phyloP scores from a whole-genome alignment of 1,140 invertebrate genomes.

The Probaryconus sp. region DNA sequence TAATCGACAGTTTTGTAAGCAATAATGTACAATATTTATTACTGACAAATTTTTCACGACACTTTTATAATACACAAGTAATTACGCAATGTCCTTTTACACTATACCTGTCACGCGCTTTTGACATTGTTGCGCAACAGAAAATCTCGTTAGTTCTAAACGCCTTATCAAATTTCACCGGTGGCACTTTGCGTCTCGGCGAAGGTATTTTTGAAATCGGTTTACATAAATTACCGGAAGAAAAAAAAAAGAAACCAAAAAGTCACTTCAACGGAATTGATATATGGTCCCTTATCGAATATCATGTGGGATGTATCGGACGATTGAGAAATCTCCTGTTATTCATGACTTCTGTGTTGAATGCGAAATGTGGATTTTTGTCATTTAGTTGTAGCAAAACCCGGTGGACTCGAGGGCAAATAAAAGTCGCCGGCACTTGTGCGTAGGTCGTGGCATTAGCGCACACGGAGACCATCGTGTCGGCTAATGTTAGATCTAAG shows the following conservation, averaged over 20 bases:
- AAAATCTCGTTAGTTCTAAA: no score
- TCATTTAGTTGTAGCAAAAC: constrained; percentile 3
- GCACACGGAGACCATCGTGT: constrained; percentile 28
- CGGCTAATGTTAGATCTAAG: constrained; percentile 59
- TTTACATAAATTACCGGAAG: background rate
- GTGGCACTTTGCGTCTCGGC: no score
- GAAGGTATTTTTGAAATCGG: no score
- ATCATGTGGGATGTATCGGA: constrained; percentile 15
- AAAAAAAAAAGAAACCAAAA: no score
- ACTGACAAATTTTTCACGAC: no score
- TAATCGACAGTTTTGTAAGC: no score
- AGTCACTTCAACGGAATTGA: background rate
- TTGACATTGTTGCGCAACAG: background rate
- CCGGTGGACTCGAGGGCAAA: constrained; percentile 15
- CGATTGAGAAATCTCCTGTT: constrained; percentile 11
- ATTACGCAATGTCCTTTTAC: no score
- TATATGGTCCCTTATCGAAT: constrained; percentile 11
- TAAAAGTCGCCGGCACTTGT: constrained; percentile 13
- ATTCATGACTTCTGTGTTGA: constrained; percentile 2
- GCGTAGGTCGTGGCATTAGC: constrained; percentile 54
- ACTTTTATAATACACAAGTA: no score
- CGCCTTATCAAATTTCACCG: no score
- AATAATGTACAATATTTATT: no score
- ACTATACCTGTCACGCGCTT: no score
- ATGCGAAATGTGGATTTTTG: constrained; percentile 25